A percentile compares a stretch with the other conserved stretches of the same genome.
phyloP scores from a whole-genome alignment of 1,140 invertebrate species.

The Drosophila lowei region DNA sequence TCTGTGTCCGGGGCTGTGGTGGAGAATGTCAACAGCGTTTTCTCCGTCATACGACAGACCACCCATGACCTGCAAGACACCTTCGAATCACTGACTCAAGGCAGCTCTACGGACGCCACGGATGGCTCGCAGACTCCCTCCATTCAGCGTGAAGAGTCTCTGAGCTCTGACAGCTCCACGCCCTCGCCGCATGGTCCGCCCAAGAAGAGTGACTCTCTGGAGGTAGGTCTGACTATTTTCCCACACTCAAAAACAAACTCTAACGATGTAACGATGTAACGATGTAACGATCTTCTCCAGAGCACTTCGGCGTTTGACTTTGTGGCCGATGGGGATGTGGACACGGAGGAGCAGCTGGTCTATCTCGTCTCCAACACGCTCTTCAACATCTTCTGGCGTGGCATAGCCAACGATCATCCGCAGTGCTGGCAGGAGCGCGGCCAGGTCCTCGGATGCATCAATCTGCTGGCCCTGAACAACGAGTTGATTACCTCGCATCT shows the following conservation, averaged over 20 bases:
- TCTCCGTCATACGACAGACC: conserved; percentile 84
- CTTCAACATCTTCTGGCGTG: conserved; percentile 87
- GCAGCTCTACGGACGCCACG: conserved; percentile 58
- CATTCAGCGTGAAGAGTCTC: conserved; percentile 68
- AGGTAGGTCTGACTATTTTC: conserved; percentile 20
- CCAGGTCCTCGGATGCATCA: conserved; percentile 86
- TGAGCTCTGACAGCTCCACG: conserved; percentile 79
- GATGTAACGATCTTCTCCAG: conserved; percentile 16
- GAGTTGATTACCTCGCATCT: conserved; percentile 85
- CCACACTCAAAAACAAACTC: not conserved
- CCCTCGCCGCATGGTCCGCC: conserved; percentile 58
- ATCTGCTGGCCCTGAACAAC: conserved; percentile 86
- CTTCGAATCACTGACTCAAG: conserved; percentile 75
- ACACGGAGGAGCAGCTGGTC: conserved; percentile 85
- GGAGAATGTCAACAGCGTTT: conserved; percentile 84
- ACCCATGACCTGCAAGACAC: conserved; percentile 85
- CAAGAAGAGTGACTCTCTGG: conserved; percentile 69
- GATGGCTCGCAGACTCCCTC: conserved; percentile 39
- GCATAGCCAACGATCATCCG: conserved; percentile 85
- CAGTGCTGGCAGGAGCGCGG: conserved; percentile 86
- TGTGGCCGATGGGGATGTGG: conserved; percentile 80
- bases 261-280: not conserved
- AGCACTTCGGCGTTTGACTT: conserved; percentile 72
- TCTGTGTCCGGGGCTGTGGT: conserved; percentile 84
- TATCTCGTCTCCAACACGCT: conserved; percentile 85